Evolutionary conservation across 2,113 vertebrate species (phyloP).

Genomic region (Seriola rivoliana): DNA sequence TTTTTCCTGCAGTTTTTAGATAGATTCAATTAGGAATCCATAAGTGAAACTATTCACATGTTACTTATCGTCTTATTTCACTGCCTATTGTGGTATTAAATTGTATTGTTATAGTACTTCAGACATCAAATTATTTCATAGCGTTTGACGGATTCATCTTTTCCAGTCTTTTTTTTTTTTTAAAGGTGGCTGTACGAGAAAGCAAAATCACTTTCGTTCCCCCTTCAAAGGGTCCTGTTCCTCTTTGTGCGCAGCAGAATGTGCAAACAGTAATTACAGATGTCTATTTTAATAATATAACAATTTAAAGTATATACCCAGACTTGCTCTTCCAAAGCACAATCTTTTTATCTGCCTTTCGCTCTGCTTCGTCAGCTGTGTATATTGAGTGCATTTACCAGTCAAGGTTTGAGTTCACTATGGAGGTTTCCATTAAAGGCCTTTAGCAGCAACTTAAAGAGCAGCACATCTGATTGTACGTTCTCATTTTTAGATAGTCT

Average conservation of each 20-base stretch:
- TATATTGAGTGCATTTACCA: conserved; percentile 9
- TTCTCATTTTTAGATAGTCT: neutral
- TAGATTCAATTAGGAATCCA: conserved; percentile 9
- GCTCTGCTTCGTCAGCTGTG: conserved; percentile 1
- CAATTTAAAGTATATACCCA: conserved; percentile 9
- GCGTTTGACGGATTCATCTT: conserved; percentile 29
- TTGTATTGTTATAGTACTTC: conserved; percentile 26
- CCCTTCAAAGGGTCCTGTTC: conserved; percentile 27
- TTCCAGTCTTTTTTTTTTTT: conserved; percentile 7
- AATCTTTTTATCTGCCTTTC: conserved; percentile 16
- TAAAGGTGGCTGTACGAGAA: neutral
- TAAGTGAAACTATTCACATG: conserved; percentile 13
- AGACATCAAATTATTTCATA: neutral
- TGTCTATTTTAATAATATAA: conserved; percentile 49
- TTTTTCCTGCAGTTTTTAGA: conserved; percentile 16
- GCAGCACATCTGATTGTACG: neutral
- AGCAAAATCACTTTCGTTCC: conserved; percentile 27
- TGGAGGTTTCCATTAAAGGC: conserved; percentile 9
- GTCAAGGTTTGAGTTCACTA: conserved; percentile 5
- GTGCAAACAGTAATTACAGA: conserved; percentile 56
- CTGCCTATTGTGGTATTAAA: conserved; percentile 22
- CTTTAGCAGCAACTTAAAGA: neutral
- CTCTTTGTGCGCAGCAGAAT: conserved; percentile 57
- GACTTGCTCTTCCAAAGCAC: conserved; percentile 38
- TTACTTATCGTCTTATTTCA: neutral